These are phyloP conservation scores for Euleptes europaea DNA, from an alignment of 2,113 vertebrate genomes.

Conservation along the genomic window DNA sequence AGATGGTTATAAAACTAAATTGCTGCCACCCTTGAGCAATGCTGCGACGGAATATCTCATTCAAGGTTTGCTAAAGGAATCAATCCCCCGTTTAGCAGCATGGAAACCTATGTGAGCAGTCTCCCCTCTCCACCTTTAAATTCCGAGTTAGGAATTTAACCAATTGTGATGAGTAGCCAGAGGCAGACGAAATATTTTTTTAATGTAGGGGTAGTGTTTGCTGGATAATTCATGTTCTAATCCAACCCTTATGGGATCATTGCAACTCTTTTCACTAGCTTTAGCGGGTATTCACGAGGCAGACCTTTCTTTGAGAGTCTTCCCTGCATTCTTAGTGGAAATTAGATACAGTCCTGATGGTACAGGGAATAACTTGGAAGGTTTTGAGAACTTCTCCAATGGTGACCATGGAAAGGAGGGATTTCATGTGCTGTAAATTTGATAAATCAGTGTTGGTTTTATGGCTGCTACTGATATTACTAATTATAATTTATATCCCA, in stretches of 20 bases:
- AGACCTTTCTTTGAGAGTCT: background rate
- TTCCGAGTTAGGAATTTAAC: slow-evolving; percentile 18
- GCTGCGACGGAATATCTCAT: slow-evolving; percentile 45
- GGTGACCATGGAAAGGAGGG: background rate
- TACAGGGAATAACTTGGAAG: background rate
- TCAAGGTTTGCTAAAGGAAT: slow-evolving; percentile 22
- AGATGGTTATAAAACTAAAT: slow-evolving; percentile 61
- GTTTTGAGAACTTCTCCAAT: background rate
- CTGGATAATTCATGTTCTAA: background rate
- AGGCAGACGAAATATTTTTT: slow-evolving; percentile 4
- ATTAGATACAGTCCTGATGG: background rate
- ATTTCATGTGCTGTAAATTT: background rate
- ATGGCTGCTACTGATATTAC: background rate
- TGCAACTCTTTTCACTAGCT: background rate
- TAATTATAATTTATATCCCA: background rate
- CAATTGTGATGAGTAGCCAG: background rate
- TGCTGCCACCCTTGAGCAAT: slow-evolving; percentile 44
- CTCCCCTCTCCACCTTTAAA: accelerated
- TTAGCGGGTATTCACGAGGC: background rate
- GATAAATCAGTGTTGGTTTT: background rate
- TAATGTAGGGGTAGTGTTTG: background rate
- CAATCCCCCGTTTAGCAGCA: slow-evolving; percentile 38
- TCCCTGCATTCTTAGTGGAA: background rate
- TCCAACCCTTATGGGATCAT: background rate
- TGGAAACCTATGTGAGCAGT: slow-evolving; percentile 1